Evolutionary conservation across 2,113 vertebrate species (phyloP).

Genomic region (Hippocampus abdominalis): DNA sequence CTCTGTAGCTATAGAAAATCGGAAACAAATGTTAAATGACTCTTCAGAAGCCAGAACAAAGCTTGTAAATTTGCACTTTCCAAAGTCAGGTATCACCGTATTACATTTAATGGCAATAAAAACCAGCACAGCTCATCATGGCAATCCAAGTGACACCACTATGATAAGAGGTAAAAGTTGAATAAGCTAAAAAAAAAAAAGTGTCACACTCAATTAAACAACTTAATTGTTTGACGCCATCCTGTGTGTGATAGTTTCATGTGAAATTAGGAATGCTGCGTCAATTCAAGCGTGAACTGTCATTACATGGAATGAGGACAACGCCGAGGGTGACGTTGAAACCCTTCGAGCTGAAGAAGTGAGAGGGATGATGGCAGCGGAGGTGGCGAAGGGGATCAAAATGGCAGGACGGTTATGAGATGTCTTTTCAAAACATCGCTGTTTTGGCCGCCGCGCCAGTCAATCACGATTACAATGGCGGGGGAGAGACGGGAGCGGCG

Average conservation of each 20-base stretch:
- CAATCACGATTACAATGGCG: constrained; percentile 85
- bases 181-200: neutral
- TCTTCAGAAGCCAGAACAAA: too few relatives aligned
- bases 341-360: constrained; percentile 31
- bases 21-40: too few relatives aligned
- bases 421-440: constrained; percentile 76
- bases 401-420: constrained; percentile 80
- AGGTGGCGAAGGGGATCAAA: constrained; percentile 70
- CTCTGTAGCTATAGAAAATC: too few relatives aligned
- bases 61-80: too few relatives aligned
- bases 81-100: too few relatives aligned
- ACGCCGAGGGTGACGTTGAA: neutral
- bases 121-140: too few relatives aligned
- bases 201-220: neutral
- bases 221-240: neutral
- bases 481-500: constrained; percentile 78
- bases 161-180: neutral
- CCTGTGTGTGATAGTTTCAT: constrained; percentile 4
- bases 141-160: too few relatives aligned
- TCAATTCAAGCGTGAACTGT: constrained; percentile 46
- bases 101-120: too few relatives aligned
- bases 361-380: constrained; percentile 57
- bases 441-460: constrained; percentile 81
- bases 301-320: constrained; percentile 26
- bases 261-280: constrained; percentile 8